Conservation (phyloP, 2,797 vertebrate genomes). For the Hydrocynus forskahlii region DNA sequence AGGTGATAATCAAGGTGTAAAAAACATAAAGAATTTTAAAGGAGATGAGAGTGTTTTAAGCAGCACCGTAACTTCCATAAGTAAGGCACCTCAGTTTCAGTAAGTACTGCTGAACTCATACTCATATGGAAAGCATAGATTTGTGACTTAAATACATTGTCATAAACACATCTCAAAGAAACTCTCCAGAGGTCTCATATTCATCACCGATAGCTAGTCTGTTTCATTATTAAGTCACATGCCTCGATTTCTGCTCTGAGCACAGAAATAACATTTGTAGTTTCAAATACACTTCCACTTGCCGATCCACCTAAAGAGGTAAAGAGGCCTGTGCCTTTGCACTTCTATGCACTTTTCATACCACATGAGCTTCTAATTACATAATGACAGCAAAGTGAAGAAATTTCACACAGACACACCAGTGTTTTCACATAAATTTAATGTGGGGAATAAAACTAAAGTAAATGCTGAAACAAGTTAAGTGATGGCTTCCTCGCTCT, state of each 20-base stretch:
- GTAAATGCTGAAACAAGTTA: too few species aligned
- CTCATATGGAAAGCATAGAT: not conserved
- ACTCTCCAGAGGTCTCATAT: conserved; percentile 24
- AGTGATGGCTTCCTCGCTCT: too few species aligned
- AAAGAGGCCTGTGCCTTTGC: not conserved
- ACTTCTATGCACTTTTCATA: not conserved
- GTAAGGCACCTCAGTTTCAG: too few species aligned
- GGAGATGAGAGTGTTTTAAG: not conserved
- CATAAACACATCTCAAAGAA: conserved; percentile 28
- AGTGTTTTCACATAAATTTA: not conserved
- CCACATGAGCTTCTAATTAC: too few species aligned
- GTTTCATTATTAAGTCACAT: conserved; percentile 26
- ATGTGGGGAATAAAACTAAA: too few species aligned
- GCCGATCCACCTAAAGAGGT: conserved; percentile 73
- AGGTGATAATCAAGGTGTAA: conserved; percentile 22
- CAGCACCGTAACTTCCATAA: not conserved
- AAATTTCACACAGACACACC: conserved; percentile 42
- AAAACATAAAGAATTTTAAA: not conserved
- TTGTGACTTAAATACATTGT: conserved; percentile 19
- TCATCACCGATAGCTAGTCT: not conserved
- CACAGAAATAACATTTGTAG: conserved; percentile 64
- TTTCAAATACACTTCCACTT: conserved; percentile 71
- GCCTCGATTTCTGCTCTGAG: too few species aligned
- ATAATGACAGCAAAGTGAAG: not conserved
- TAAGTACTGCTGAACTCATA: not conserved